Conservation (phyloP, 2,113 vertebrate species). For the Neopipo cinnamomea region DNA sequence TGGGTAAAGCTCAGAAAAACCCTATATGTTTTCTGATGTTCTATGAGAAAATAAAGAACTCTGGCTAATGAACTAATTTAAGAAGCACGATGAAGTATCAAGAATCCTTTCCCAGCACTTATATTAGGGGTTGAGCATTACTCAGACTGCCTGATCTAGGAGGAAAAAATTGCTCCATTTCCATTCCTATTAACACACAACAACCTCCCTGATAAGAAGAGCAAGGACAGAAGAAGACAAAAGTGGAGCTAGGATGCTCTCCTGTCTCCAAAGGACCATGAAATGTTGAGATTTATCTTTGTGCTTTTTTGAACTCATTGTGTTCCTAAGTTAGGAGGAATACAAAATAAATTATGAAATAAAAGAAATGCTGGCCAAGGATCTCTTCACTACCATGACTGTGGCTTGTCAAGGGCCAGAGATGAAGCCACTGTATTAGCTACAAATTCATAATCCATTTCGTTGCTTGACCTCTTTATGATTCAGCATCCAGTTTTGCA, state of each 20-base stretch:
- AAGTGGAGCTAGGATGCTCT: not conserved
- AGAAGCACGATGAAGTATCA: not conserved
- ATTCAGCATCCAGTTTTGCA: not conserved
- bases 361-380: not conserved
- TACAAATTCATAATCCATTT: not conserved
- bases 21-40: not conserved
- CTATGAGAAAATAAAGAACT: not conserved
- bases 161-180: not conserved
- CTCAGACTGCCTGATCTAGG: not conserved
- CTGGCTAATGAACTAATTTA: not conserved
- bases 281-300: not conserved
- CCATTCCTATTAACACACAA: not conserved
- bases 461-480: not conserved
- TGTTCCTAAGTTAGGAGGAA: not conserved
- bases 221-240: not conserved
- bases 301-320: not conserved
- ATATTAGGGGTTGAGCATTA: not conserved
- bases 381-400: not conserved
- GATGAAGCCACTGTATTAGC: not conserved
- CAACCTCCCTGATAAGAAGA: not conserved
- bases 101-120: not conserved
- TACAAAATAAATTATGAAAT: not conserved
- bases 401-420: not conserved
- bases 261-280: not conserved
- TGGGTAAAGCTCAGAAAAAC: not conserved